A percentile compares a stretch with the other conserved stretches of the same genome.
Evolutionary conservation across 2,113 vertebrate species (phyloP).

Genomic region (Columbina picui): DNA sequence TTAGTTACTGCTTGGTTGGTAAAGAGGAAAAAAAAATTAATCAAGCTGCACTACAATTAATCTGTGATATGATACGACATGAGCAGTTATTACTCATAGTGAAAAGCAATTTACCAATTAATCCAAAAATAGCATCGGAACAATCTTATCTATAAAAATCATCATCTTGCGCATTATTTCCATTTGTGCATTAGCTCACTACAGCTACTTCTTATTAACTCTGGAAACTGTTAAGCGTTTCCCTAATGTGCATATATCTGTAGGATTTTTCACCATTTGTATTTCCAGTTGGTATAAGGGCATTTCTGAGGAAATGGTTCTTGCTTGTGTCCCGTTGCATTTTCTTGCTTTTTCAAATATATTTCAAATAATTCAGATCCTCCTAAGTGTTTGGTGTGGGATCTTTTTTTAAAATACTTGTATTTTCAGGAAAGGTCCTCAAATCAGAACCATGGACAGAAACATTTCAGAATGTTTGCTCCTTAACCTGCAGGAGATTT

Average conservation of each 20-base stretch:
- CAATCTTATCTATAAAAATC: slow-evolving; percentile 48
- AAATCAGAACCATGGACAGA: not conserved
- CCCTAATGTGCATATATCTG: not conserved
- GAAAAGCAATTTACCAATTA: slow-evolving; percentile 60
- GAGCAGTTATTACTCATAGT: slow-evolving; percentile 48
- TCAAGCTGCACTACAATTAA: slow-evolving; percentile 48
- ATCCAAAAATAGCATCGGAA: slow-evolving; percentile 51
- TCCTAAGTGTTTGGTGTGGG: rapidly evolving
- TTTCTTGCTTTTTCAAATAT: not conserved
- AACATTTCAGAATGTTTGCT: not conserved
- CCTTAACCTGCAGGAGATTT: not conserved
- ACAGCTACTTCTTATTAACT: slow-evolving; percentile 34
- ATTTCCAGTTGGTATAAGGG: not conserved
- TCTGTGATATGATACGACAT: slow-evolving; percentile 15
- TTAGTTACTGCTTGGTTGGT: slow-evolving; percentile 37
- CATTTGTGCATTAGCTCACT: slow-evolving; percentile 21
- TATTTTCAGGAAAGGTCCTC: not conserved
- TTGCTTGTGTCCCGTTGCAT: not conserved
- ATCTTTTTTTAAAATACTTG: not conserved
- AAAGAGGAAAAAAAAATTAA: slow-evolving; percentile 46
- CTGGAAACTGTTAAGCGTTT: not conserved
- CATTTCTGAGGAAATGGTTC: not conserved
- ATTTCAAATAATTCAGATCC: not conserved
- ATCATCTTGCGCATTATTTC: slow-evolving; percentile 25
- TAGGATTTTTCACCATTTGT: not conserved